phyloP scores from a whole-genome alignment of 2,113 vertebrate species.

The Argyrosomus japonicus region DNA sequence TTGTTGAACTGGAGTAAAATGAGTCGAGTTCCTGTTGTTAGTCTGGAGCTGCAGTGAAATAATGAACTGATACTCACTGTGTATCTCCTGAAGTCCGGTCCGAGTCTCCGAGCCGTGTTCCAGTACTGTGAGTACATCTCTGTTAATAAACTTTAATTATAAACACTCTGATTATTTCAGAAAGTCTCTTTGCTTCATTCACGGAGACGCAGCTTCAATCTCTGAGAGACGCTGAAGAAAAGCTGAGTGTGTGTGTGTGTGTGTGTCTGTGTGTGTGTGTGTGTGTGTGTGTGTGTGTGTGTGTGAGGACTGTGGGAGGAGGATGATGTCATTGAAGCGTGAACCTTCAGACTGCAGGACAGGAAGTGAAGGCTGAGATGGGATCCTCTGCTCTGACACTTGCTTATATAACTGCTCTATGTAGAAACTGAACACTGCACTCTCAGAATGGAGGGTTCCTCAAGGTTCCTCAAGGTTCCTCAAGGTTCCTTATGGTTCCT shows the following conservation, averaged over 20 bases:
- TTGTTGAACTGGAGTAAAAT: too few relatives aligned
- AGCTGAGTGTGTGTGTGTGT: constrained; percentile 20
- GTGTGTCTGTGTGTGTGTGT: constrained; percentile 19
- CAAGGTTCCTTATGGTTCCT: too few relatives aligned
- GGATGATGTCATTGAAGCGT: constrained; percentile 48
- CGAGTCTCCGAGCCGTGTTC: constrained; percentile 48
- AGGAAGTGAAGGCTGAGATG: constrained; percentile 7
- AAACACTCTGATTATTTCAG: not conserved
- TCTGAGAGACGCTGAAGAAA: not conserved
- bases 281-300: constrained; percentile 15
- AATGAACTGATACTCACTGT: constrained; percentile 66
- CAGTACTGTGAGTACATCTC: constrained; percentile 71
- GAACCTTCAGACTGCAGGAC: constrained; percentile 45
- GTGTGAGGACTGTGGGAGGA: constrained; percentile 20
- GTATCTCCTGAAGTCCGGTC: constrained; percentile 72
- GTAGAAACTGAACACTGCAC: not conserved
- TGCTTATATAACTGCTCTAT: constrained; percentile 28
- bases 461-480: too few relatives aligned
- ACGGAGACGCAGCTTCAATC: not conserved
- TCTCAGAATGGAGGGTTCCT: too few relatives aligned
- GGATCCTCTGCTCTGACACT: constrained; percentile 32
- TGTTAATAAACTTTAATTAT: not conserved
- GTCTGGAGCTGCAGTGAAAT: too few relatives aligned
- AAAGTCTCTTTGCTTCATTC: not conserved
- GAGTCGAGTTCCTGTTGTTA: too few relatives aligned